Evolutionary conservation across 2,888 invertebrate species (phyloP).

Genomic region (Pantelozetes paolii): DNA sequence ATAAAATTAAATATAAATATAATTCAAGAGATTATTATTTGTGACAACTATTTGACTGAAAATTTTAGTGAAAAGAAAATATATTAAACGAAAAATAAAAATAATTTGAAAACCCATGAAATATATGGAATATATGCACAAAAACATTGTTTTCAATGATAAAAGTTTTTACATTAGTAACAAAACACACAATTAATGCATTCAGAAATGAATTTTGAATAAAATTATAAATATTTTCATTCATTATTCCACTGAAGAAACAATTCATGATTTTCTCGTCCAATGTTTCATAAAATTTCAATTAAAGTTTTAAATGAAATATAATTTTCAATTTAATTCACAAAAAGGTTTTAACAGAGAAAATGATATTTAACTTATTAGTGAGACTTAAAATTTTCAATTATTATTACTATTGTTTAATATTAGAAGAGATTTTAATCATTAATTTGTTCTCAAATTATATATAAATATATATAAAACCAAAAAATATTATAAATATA

Average conservation of each 20-base stretch:
- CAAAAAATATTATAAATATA: slow-evolving; percentile 1
- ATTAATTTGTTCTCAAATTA: not conserved
- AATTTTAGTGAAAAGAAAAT: not conserved
- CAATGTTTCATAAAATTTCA: slow-evolving; percentile 2
- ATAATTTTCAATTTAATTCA: not conserved
- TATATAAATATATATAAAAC: not conserved
- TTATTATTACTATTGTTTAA: not conserved
- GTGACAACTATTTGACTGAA: not conserved
- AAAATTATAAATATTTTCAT: not conserved
- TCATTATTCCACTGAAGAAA: not conserved
- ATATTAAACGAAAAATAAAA: not conserved
- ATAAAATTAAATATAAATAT: not conserved
- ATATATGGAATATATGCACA: slow-evolving; percentile 14
- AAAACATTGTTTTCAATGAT: not conserved
- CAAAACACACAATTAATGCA: slow-evolving; percentile 6
- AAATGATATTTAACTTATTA: slow-evolving; percentile 18
- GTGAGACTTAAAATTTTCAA: slow-evolving; percentile 9
- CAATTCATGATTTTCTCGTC: slow-evolving; percentile 13
- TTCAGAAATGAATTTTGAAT: not conserved
- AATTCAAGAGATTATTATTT: not conserved
- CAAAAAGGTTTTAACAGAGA: not conserved
- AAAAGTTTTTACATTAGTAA: not conserved
- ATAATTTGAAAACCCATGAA: no score
- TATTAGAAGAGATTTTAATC: not conserved
- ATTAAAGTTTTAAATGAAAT: not conserved